phyloP scores from a whole-genome alignment of 1,140 invertebrate genomes.

The Leptopilina boulardi region DNA sequence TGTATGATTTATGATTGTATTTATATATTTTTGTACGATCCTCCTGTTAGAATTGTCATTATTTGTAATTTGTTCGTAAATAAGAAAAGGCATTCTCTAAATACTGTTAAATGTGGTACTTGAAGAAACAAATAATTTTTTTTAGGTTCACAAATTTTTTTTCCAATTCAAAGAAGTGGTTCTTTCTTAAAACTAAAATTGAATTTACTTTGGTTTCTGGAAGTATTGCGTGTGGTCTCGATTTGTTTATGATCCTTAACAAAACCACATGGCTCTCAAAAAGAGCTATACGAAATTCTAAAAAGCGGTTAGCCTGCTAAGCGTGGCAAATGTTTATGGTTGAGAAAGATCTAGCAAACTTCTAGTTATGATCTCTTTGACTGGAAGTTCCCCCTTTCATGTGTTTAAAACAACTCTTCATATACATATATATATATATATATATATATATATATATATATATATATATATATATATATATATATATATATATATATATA shows the following conservation, averaged over 20 bases:
- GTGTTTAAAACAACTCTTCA: not conserved
- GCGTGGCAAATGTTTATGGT: slow-evolving; percentile 20
- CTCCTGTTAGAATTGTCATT: too few species aligned
- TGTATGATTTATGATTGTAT: too few species aligned
- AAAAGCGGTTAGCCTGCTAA: slow-evolving; percentile 14
- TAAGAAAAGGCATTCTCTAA: too few species aligned
- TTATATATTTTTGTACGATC: too few species aligned
- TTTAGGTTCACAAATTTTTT: not conserved
- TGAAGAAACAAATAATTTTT: not conserved
- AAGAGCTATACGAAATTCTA: slow-evolving; percentile 25
- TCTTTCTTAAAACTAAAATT: not conserved
- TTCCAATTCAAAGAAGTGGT: not conserved
- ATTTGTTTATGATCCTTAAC: slow-evolving; percentile 30
- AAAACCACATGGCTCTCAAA: slow-evolving; percentile 18
- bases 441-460: too few species aligned
- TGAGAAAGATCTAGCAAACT: slow-evolving; percentile 18
- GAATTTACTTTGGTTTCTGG: slow-evolving; percentile 9
- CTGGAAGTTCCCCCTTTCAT: not conserved
- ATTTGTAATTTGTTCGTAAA: too few species aligned
- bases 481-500: too few species aligned
- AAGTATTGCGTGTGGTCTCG: slow-evolving; percentile 16
- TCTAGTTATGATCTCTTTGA: slow-evolving; percentile 28
- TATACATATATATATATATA: too few species aligned
- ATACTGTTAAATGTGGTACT: too few species aligned
- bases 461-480: too few species aligned